Percentiles rank a stretch among this genome's conserved stretches.
Conservation (phyloP, 2,888 invertebrate genomes). For the Heliconius ethilla region DNA sequence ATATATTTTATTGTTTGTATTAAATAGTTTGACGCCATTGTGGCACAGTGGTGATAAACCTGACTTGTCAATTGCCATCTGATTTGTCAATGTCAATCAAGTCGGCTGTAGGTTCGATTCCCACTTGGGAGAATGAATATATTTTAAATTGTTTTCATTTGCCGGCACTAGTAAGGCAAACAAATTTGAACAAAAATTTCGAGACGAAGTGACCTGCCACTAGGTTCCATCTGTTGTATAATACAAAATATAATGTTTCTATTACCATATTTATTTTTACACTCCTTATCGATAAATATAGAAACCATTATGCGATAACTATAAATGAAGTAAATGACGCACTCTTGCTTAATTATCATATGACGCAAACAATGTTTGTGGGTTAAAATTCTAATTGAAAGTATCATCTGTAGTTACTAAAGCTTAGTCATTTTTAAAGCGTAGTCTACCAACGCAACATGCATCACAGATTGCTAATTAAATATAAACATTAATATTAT, state of each 20-base stretch:
- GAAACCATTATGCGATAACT: background rate
- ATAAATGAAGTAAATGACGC: background rate
- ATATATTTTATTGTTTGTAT: constrained; percentile 17
- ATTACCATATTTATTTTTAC: background rate
- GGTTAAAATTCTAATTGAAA: background rate
- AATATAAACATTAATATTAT: too few relatives aligned
- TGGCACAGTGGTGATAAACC: background rate
- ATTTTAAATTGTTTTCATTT: background rate
- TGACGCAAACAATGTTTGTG: background rate
- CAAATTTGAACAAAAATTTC: too few relatives aligned
- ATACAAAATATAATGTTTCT: background rate
- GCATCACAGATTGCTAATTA: too few relatives aligned
- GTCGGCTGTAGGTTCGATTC: constrained; percentile 48
- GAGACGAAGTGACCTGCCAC: too few relatives aligned
- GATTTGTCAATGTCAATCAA: too few relatives aligned
- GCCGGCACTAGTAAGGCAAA: too few relatives aligned
- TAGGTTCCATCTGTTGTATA: too few relatives aligned
- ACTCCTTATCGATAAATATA: background rate
- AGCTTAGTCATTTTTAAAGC: background rate
- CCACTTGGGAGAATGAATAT: background rate
- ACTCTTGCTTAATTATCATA: background rate
- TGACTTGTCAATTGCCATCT: background rate
- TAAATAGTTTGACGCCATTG: background rate
- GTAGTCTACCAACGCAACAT: too few relatives aligned
- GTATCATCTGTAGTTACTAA: background rate